phyloP scores from a whole-genome alignment of 2,888 invertebrate species.

The Cancer borealis region DNA sequence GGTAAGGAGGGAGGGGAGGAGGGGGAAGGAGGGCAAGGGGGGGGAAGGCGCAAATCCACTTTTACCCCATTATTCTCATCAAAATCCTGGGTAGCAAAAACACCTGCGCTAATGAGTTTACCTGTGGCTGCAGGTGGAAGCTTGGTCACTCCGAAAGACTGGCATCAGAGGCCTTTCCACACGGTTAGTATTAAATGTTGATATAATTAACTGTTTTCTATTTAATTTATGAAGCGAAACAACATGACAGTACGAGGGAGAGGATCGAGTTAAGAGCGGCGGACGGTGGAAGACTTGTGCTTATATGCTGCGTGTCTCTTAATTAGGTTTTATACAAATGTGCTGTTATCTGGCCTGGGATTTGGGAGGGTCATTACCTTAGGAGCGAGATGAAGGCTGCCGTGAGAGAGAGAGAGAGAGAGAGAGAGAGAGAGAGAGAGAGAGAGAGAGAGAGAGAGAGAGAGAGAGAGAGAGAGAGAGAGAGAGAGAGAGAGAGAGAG shows the following conservation, averaged over 20 bases:
- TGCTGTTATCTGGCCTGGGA: conserved; percentile 68
- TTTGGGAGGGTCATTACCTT: conserved; percentile 53
- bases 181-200: conserved; percentile 71
- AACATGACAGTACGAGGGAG: conserved; percentile 59
- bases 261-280: conserved; percentile 63
- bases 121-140: background rate
- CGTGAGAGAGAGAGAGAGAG: conserved; percentile 10
- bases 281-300: conserved; percentile 62
- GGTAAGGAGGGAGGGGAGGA: background rate
- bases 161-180: conserved; percentile 50
- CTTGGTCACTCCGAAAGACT: conserved; percentile 49
- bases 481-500: conserved; percentile 47
- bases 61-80: conserved; percentile 53
- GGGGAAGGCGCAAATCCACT: conserved; percentile 40
- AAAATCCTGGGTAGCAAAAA: conserved; percentile 57
- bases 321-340: conserved; percentile 70
- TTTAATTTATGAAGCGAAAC: conserved; percentile 56
- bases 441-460: conserved; percentile 57
- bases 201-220: conserved; percentile 68
- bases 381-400: conserved; percentile 39
- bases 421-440: conserved; percentile 49
- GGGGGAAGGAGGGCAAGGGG: background rate
- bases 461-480: conserved; percentile 47
- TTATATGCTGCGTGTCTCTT: conserved; percentile 68
- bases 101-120: conserved; percentile 51